A percentile compares a stretch with the other conserved stretches of the same genome.
phyloP scores from a whole-genome alignment of 2,888 invertebrate genomes.

The Cosmopolites sordidus region DNA sequence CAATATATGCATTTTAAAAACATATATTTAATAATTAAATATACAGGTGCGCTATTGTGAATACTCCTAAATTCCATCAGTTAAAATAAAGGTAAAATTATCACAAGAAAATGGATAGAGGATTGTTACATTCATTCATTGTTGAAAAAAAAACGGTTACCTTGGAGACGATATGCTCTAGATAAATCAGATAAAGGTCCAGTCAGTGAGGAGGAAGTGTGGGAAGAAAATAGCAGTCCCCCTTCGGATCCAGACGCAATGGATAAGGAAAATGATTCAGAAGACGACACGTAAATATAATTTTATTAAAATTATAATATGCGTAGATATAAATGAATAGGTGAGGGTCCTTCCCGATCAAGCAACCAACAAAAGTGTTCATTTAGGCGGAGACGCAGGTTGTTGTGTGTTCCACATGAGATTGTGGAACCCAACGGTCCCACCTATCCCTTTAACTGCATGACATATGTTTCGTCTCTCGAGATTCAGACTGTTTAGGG shows the following conservation, averaged over 20 bases:
- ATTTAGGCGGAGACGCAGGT: too few species aligned
- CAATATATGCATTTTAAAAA: too few species aligned
- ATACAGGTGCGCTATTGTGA: conserved; percentile 81
- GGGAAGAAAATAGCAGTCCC: conserved; percentile 37
- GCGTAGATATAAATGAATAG: too few species aligned
- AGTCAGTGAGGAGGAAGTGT: conserved; percentile 55
- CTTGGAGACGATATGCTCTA: conserved; percentile 59
- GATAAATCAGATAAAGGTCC: conserved; percentile 49
- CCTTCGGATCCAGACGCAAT: not conserved
- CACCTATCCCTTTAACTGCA: too few species aligned
- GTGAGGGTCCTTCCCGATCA: too few species aligned
- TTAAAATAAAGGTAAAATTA: conserved; percentile 62
- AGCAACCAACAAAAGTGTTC: too few species aligned
- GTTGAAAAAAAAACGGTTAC: conserved; percentile 59
- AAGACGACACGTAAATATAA: conserved; percentile 27
- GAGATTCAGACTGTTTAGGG: too few species aligned
- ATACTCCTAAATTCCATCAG: conserved; percentile 81
- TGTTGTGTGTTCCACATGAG: too few species aligned
- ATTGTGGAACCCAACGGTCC: too few species aligned
- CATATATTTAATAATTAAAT: too few species aligned
- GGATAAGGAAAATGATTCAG: conserved; percentile 14
- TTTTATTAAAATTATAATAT: not conserved
- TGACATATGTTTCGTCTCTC: too few species aligned
- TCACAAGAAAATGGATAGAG: conserved; percentile 70
- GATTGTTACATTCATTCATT: conserved; percentile 58